These are phyloP conservation scores for Petrophora chlorosata DNA, from an alignment of 2,888 invertebrate species.

Conservation along the genomic window DNA sequence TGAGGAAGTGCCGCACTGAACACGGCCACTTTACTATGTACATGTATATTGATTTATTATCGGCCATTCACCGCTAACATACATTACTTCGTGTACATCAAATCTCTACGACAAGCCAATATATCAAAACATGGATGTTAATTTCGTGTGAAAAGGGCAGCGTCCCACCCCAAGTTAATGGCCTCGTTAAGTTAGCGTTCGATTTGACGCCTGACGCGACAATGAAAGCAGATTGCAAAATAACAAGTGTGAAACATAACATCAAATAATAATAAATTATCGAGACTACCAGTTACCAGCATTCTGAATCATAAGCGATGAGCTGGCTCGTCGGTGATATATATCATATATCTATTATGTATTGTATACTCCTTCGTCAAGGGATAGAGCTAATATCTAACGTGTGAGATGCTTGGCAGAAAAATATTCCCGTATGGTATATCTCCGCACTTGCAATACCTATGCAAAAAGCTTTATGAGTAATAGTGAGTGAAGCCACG, in stretches of 20 bases:
- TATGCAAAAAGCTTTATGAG: constrained; percentile 44
- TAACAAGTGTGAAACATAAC: constrained; percentile 29
- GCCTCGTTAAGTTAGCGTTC: constrained; percentile 44
- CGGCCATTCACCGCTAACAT: constrained; percentile 39
- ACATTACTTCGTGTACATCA: constrained; percentile 35
- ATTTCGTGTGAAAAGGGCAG: constrained; percentile 43
- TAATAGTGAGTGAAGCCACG: constrained; percentile 41
- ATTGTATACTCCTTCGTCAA: constrained; percentile 2
- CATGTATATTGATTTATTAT: constrained; percentile 47
- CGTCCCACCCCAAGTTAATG: constrained; percentile 46
- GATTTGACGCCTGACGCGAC: constrained; percentile 34
- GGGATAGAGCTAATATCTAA: constrained; percentile 2
- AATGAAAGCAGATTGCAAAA: constrained; percentile 44
- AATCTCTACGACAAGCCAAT: constrained; percentile 40
- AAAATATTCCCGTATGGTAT: constrained; percentile 4
- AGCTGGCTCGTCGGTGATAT: neutral
- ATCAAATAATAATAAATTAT: constrained; percentile 24
- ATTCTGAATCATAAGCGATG: neutral
- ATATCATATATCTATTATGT: too few relatives aligned
- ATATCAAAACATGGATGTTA: constrained; percentile 44
- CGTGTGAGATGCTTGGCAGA: constrained; percentile 6
- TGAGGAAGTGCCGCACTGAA: constrained; percentile 47
- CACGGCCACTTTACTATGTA: constrained; percentile 44
- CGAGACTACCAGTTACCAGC: constrained; percentile 5
- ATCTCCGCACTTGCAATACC: constrained; percentile 24